These are phyloP conservation scores for Nomada flava DNA, from an alignment of 2,888 invertebrate species.

Conservation along the genomic window DNA sequence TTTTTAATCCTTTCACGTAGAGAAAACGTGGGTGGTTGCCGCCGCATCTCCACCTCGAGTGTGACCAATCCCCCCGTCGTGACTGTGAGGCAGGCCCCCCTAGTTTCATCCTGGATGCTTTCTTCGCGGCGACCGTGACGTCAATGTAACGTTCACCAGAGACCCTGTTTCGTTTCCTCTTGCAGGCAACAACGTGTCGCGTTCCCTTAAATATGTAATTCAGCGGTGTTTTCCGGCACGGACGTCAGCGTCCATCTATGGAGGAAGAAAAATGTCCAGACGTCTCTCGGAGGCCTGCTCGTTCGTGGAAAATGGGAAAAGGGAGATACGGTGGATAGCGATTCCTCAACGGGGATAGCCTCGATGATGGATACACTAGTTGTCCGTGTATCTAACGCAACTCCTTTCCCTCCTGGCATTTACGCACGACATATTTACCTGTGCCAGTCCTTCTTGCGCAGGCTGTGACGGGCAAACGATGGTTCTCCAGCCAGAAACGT, in stretches of 20 bases:
- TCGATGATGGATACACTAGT: background rate
- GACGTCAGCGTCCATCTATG: conserved; percentile 13
- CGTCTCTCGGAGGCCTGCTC: background rate
- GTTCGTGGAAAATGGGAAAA: conserved; percentile 39
- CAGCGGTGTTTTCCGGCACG: conserved; percentile 1
- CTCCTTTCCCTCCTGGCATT: conserved; percentile 51
- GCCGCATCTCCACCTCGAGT: background rate
- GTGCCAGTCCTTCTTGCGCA: conserved; percentile 15
- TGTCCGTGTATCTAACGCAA: background rate
- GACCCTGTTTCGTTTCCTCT: background rate
- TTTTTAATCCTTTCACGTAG: conserved; percentile 70
- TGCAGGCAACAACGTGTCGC: background rate
- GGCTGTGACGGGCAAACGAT: background rate
- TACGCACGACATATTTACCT: conserved; percentile 48
- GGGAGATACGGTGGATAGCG: conserved; percentile 1
- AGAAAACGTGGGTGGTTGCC: conserved; percentile 54
- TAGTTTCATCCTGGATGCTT: conserved; percentile 3
- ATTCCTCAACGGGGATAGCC: conserved; percentile 13
- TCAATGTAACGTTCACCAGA: background rate
- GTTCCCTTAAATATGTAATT: conserved; percentile 5
- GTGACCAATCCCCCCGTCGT: background rate
- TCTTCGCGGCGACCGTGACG: background rate
- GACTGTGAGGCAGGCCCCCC: background rate
- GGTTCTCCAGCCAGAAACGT: background rate
- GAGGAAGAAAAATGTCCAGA: background rate